Percentiles rank a stretch among this genome's conserved stretches.
phyloP scores from a whole-genome alignment of 2,113 vertebrate genomes.

The Oncorhynchus masou region DNA sequence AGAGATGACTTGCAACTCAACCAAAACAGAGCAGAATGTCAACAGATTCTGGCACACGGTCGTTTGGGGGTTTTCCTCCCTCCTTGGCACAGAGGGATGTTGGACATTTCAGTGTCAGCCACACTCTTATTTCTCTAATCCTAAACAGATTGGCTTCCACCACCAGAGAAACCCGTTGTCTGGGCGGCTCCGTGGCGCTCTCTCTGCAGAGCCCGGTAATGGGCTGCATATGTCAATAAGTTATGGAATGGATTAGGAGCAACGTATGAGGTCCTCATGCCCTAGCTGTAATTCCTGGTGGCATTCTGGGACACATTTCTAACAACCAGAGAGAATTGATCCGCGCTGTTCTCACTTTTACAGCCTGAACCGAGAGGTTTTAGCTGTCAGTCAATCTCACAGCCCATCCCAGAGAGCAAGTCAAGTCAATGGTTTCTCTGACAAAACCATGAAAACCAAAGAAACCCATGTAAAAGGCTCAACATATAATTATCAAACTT shows the following conservation, averaged over 20 bases:
- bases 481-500: conserved; percentile 73
- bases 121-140: conserved; percentile 76
- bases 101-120: conserved; percentile 69
- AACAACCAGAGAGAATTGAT: conserved; percentile 60
- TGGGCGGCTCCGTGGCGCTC: conserved; percentile 67
- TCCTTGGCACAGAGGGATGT: conserved; percentile 31
- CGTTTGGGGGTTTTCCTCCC: not conserved
- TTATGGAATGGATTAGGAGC: conserved; percentile 75
- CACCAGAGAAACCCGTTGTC: conserved; percentile 71
- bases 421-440: conserved; percentile 63
- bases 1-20: not conserved
- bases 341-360: conserved; percentile 66
- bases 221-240: conserved; percentile 73
- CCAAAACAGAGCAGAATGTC: not conserved
- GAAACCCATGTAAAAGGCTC: conserved; percentile 60
- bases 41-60: not conserved
- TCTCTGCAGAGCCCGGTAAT: conserved; percentile 74
- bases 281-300: conserved; percentile 49
- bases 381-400: conserved; percentile 65
- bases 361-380: conserved; percentile 48
- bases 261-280: conserved; percentile 72
- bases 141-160: conserved; percentile 77
- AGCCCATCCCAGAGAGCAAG: conserved; percentile 58
- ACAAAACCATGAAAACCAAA: conserved; percentile 57
- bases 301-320: conserved; percentile 64